These are phyloP conservation scores for Stegana nigrithorax DNA, from an alignment of 2,888 invertebrate species.

Conservation along the genomic window DNA sequence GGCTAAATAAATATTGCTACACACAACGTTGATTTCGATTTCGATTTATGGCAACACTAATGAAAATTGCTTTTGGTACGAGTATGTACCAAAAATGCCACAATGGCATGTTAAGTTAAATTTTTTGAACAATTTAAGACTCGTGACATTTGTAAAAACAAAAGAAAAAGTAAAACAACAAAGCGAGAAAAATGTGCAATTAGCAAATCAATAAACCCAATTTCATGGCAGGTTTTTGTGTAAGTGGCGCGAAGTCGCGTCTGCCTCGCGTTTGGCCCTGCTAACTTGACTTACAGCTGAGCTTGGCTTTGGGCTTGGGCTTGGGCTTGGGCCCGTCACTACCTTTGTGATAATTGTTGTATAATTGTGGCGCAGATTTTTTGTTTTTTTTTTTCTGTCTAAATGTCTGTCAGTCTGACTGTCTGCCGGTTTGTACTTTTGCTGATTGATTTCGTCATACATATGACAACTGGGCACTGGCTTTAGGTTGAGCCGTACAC, in stretches of 20 bases:
- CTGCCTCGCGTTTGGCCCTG: neutral
- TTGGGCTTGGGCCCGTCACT: too few species aligned
- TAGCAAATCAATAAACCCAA: slow-evolving; percentile 56
- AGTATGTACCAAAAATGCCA: neutral
- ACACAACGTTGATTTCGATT: neutral
- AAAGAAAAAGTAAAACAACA: neutral
- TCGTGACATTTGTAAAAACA: slow-evolving; percentile 56
- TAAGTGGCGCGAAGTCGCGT: slow-evolving; percentile 3
- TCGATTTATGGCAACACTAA: slow-evolving; percentile 14
- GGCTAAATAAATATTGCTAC: neutral
- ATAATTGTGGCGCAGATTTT: neutral
- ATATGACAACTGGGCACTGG: neutral
- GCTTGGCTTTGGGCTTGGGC: too few species aligned
- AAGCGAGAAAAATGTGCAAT: slow-evolving; percentile 3
- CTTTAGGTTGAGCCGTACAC: neutral
- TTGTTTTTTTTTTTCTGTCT: neutral
- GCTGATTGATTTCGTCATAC: neutral
- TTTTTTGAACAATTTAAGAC: slow-evolving; percentile 46
- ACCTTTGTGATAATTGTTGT: neutral
- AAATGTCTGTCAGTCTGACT: too few species aligned
- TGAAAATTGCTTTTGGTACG: slow-evolving; percentile 11
- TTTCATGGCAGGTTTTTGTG: slow-evolving; percentile 39
- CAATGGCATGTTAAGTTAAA: too few species aligned
- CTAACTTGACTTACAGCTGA: neutral
- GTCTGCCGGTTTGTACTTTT: too few species aligned